Evolutionary conservation across 2,797 vertebrate genomes (phyloP), one percentile per base, ranked within the genome.

Genomic region (Pampus argenteus): DNA sequence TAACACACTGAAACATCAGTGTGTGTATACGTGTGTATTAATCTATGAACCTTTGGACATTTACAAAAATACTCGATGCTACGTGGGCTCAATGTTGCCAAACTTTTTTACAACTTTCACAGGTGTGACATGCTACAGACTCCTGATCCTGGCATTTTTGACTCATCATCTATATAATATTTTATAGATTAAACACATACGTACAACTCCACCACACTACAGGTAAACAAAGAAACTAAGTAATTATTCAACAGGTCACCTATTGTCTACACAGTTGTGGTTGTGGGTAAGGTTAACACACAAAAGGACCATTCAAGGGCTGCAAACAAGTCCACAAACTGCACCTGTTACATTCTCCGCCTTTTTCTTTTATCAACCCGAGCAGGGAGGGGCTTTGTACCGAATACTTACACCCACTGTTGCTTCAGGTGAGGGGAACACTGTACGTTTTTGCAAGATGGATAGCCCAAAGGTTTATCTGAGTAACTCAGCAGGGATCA

Each of bases 301-400:
- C 91, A 93, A 89, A 88, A 89, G 81, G 52, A 69, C 76, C 78
- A 91, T 92, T 91, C 83, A 92, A 65, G 28, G 71, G 61, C 66
- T 59, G 58, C 64, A 72, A 88, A 77, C 69, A 78, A 64, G 79
- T 69, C 73, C 60, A 85, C 77, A 87, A 78, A 78, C 73, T 72
- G 85, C 92, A 94, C 92, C 93, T 94, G 93, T 90, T 91, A 82
- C 65, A 71, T 63, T 71, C 67, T 62, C 68, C 59, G 64, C 60
- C 72, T 36, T 36, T 10, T 78, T 48, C 84, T 74, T 82, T 90
- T 84, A 86, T 88, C 70, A 45, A 72, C 52, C 40, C 44, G 54
- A 38, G 38, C 56, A 71, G 77, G 84, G 84, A 63, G 86, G 76
- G 45, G 86, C 71, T 74, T 82, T 66, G 8, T 3, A 0, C 34